These are phyloP conservation scores for Balearica regulorum DNA, from an alignment of 2,797 vertebrate genomes.

Conservation along the genomic window DNA sequence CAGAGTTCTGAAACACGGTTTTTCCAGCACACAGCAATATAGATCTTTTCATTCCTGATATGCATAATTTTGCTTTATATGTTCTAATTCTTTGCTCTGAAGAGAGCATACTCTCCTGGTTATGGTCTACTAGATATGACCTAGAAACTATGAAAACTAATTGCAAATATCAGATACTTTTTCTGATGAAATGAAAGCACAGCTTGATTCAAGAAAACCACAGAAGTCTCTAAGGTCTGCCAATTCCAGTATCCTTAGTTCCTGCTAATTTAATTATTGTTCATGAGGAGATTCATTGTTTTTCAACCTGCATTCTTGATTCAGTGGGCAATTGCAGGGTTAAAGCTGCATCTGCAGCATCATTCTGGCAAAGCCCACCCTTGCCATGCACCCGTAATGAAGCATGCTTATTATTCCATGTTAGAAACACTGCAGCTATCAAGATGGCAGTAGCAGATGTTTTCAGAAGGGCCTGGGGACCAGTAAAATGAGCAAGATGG, in stretches of 20 bases:
- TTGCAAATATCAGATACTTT: not conserved
- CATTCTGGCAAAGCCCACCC: not conserved
- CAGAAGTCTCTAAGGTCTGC: not conserved
- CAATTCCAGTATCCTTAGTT: not conserved
- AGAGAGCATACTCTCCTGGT: not conserved
- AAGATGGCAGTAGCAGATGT: slow-evolving; percentile 32
- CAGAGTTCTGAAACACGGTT: not conserved
- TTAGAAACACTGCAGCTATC: slow-evolving; percentile 4
- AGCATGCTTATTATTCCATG: not conserved
- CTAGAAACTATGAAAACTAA: not conserved
- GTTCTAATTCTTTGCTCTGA: not conserved
- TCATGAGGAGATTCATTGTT: not conserved
- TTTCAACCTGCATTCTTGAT: not conserved
- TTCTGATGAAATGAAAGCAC: not conserved
- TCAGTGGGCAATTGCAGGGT: not conserved
- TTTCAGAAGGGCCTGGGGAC: slow-evolving; percentile 21
- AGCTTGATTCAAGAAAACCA: not conserved
- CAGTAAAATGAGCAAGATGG: not conserved
- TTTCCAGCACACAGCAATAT: not conserved
- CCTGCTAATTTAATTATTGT: not conserved
- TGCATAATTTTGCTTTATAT: not conserved
- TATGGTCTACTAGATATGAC: not conserved
- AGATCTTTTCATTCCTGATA: not conserved
- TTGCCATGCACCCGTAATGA: not conserved
- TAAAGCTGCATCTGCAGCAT: not conserved